Conservation (phyloP, 2,113 vertebrate genomes). For the Pungitius pungitius region DNA sequence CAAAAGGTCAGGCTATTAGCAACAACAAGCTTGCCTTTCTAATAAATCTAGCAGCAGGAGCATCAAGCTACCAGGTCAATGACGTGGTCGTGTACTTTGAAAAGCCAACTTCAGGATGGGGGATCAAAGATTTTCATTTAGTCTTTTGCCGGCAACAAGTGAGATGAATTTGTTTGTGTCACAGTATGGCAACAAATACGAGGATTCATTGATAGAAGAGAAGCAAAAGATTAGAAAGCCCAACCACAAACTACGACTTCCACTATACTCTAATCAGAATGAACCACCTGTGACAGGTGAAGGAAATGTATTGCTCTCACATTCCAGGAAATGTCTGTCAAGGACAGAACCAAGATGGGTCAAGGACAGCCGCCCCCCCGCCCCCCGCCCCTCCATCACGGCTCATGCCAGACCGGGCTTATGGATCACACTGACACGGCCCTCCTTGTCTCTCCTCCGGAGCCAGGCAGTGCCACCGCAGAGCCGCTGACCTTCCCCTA, state of each 20-base stretch:
- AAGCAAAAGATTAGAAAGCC: slow-evolving; percentile 2
- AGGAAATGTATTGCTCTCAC: background rate
- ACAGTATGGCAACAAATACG: slow-evolving; percentile 9
- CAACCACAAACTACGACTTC: background rate
- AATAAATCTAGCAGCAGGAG: slow-evolving; percentile 43
- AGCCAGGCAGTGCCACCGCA: slow-evolving; percentile 60
- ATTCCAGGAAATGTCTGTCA: slow-evolving; percentile 5
- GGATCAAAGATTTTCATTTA: slow-evolving; percentile 21
- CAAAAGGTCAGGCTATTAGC: slow-evolving; percentile 68
- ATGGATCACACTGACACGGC: slow-evolving; percentile 76
- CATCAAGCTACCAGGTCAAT: slow-evolving; percentile 45
- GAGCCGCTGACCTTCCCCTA: slow-evolving; percentile 73
- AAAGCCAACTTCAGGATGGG: slow-evolving; percentile 13
- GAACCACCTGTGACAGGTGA: background rate
- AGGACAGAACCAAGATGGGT: slow-evolving; percentile 27
- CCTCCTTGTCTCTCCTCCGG: slow-evolving; percentile 63
- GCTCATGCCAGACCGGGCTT: slow-evolving; percentile 67
- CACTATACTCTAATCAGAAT: background rate
- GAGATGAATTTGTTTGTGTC: background rate
- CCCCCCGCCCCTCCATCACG: slow-evolving; percentile 57
- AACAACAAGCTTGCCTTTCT: slow-evolving; percentile 47
- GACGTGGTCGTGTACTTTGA: slow-evolving; percentile 40
- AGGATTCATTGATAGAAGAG: background rate
- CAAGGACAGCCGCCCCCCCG: slow-evolving; percentile 63
- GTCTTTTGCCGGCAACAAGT: slow-evolving; percentile 23